Base-by-base conservation (phyloP, 2,113 vertebrate genomes). In the Sylvietta virens region DNA sequence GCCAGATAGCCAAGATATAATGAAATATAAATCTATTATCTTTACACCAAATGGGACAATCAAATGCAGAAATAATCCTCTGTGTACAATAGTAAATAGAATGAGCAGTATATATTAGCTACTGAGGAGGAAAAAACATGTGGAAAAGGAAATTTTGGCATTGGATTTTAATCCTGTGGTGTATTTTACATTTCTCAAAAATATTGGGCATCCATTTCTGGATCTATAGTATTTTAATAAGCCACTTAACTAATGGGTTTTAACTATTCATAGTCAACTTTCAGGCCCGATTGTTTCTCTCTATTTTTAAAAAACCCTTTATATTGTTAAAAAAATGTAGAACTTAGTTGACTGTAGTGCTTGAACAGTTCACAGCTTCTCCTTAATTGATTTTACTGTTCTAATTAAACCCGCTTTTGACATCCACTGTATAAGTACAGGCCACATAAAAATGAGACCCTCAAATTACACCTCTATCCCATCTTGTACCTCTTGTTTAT, bases 1-100 rank as follows among this genome's bases (percentile, higher is more conserved):
- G 27, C 14, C 23, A 47, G 51, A 79, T 28, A 94, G 20, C 24
- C 28, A 42, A 54, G n/a, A 39, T 76, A 64, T 13, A 90, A 45
- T 60, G 57, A 92, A 60, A 65, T 86, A 76, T 33, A 83, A 76
- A 88, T 71, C 30, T 67, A 11, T 69, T 91, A 42, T 50, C 30
- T 80, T 51, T 86, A 44, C 9, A 64, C 21, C 45, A 65, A 88
- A 67, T 83, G 31, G 50, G 53, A 60, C n/a, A 72, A 72, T 69
- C 31, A 13, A 57, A 27, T 58, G 53, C 33, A 51, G 58, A 88
- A 77, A 45, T 69, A 57, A 80, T 64, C 40, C 40, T 77, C 47
- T 80, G 44, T 60, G 58, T 69, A 33, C 22, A 77, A 47, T 39
- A 33, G 15, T 88, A 92, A 94, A 86, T 69, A 92, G 56, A 76